Percentiles rank a stretch among this genome's conserved stretches.
phyloP scores from a whole-genome alignment of 2,797 vertebrate genomes.

The Chromobotia macracanthus region DNA sequence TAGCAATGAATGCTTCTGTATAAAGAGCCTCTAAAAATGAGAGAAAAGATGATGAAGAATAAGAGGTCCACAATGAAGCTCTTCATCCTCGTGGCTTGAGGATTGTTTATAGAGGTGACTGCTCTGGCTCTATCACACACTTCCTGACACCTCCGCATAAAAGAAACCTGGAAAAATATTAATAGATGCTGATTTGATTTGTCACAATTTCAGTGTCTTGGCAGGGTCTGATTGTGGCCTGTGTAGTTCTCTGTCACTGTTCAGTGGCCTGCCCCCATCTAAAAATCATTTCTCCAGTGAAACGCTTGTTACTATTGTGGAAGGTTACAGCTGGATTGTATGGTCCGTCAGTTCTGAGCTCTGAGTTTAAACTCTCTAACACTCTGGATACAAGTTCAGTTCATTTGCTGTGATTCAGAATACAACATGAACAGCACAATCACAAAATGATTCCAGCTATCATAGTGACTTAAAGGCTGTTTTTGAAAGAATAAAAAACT shows the following conservation, averaged over 20 bases:
- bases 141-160: conserved; percentile 80
- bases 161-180: conserved; percentile 93
- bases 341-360: not conserved
- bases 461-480: not conserved
- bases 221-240: conserved; percentile 95
- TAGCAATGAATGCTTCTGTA: not conserved
- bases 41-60: conserved; percentile 41
- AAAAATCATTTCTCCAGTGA: not conserved
- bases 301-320: not conserved
- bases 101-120: conserved; percentile 99
- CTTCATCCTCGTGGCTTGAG: conserved; percentile 99
- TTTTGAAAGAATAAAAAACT: conserved; percentile 1
- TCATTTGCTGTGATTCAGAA: conserved; percentile 4
- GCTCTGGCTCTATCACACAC: conserved; percentile 97
- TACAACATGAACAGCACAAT: not conserved
- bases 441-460: not conserved
- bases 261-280: conserved; percentile 59
- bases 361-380: not conserved
- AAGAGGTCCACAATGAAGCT: conserved; percentile 96
- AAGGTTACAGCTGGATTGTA: not conserved
- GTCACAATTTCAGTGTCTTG: conserved; percentile 92
- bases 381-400: not conserved
- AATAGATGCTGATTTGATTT: conserved; percentile 96
- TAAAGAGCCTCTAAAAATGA: conserved; percentile 67
- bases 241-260: conserved; percentile 99